Conservation (phyloP, 2,797 vertebrate genomes). For the Notolepis coatsorum region DNA sequence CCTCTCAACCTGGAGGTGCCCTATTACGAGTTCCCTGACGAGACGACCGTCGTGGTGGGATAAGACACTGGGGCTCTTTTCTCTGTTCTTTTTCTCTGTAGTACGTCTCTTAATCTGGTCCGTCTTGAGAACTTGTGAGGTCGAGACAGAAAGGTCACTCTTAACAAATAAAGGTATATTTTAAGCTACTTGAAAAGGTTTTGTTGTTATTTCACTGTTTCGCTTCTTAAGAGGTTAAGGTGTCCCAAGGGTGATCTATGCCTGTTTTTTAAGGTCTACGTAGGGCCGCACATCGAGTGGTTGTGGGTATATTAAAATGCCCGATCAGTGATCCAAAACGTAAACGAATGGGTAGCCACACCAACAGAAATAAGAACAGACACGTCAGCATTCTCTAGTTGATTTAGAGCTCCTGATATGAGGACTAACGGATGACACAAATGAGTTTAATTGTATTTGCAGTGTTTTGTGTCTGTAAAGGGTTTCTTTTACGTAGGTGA, state of each 20-base stretch:
- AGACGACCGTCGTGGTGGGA: slow-evolving; percentile 88
- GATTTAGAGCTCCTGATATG: too few species aligned
- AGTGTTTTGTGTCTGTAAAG: too few species aligned
- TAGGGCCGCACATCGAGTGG: too few species aligned
- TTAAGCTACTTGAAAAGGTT: slow-evolving; percentile 21
- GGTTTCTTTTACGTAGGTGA: too few species aligned
- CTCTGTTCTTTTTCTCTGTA: slow-evolving; percentile 31
- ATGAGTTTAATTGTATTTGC: too few species aligned
- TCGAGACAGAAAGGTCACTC: slow-evolving; percentile 6
- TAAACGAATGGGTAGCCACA: too few species aligned
- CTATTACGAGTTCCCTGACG: slow-evolving; percentile 83
- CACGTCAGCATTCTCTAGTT: too few species aligned
- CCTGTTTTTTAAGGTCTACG: not conserved
- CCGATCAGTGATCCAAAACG: too few species aligned
- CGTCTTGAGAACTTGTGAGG: slow-evolving; percentile 18
- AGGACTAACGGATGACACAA: too few species aligned
- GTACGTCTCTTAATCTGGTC: slow-evolving; percentile 32
- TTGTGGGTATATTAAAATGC: too few species aligned
- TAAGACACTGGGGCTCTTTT: slow-evolving; percentile 63
- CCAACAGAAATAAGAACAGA: too few species aligned
- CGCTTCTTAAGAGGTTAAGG: not conserved
- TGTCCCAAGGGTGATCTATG: not conserved
- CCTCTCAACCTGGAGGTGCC: slow-evolving; percentile 93
- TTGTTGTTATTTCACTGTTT: slow-evolving; percentile 3
- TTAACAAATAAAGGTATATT: slow-evolving; percentile 66